A percentile compares a stretch with the other conserved stretches of the same genome.
These are phyloP conservation scores for Cremastinae sp. DNA, from an alignment of 2,888 invertebrate genomes.

Conservation along the genomic window DNA sequence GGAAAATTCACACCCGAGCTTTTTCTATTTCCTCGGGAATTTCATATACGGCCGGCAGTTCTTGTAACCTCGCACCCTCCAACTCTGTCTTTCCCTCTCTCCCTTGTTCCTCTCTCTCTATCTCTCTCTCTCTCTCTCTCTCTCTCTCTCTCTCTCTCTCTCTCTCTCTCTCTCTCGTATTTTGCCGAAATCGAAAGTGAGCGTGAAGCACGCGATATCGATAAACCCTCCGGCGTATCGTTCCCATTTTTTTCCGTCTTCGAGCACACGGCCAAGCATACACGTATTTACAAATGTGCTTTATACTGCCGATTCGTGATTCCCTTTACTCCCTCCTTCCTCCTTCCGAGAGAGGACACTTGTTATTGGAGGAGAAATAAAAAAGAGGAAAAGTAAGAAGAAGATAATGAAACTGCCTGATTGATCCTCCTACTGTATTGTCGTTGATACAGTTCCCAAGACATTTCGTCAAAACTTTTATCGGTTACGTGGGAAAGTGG, in stretches of 20 bases:
- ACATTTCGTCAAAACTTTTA: conserved; percentile 1
- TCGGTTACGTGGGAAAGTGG: not conserved
- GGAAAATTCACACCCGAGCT: conserved; percentile 43
- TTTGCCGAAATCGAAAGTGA: conserved; percentile 43
- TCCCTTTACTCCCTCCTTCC: conserved; percentile 1
- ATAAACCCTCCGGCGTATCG: conserved; percentile 12
- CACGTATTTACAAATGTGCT: conserved; percentile 1
- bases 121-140: not conserved
- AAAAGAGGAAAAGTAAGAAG: not conserved
- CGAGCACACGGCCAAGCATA: not conserved
- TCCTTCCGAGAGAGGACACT: conserved; percentile 18
- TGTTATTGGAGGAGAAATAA: conserved; percentile 4
- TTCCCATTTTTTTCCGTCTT: not conserved
- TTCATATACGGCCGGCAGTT: not conserved
- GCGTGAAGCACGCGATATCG: conserved; percentile 45
- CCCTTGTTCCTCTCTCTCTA: too few relatives aligned
- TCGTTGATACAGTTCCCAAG: not conserved
- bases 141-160: too few relatives aligned
- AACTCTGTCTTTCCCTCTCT: too few relatives aligned
- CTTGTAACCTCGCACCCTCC: not conserved
- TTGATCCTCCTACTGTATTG: conserved; percentile 2
- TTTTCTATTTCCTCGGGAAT: conserved; percentile 40
- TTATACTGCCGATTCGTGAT: conserved; percentile 1
- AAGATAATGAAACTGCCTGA: conserved; percentile 5
- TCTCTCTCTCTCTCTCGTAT: conserved; percentile 2